Evolutionary conservation across 2,888 invertebrate genomes (phyloP), one percentile per base, ranked within the genome.

Genomic region (Drosophila basisetae): DNA sequence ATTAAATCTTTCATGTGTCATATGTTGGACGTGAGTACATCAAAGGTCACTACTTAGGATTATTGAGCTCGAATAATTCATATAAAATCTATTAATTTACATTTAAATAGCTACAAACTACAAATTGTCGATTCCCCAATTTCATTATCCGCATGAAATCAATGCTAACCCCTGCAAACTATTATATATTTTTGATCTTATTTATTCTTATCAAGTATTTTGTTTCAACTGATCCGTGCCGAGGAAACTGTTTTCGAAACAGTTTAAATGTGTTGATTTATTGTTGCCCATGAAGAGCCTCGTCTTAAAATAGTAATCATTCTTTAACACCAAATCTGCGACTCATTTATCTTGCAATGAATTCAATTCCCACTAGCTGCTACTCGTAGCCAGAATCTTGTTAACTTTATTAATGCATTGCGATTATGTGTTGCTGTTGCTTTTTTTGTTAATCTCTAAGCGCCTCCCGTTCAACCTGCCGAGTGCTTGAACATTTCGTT

Each of bases 371-470:
- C 50, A 16, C 2, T 11, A 50, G 10, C 28, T 50, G 50, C 16
- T 4, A 28, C 16, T 43, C 11, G 6, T 10, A 5, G 16, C 50
- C 18, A 50, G 9, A 18, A 16, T 28, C n/a, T 33, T 55, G 33
- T 35, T 56, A 35, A 4, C n/a, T 22, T n/a, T 41, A 33, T 56
- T 33, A 35, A 61, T 13, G 31, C 10, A 13, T 25, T 39, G 13
- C 22, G 30, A n/a, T 52, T 30, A 52, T 33, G 22, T 54, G 28
- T 49, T 54, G 22, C 55, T 31, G 53, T 31, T 49, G 30, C 25
- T 33, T 54, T 50, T 43, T 74, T 77, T 60, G 54, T 43, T 63
- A 35, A 50, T 33, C 55, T 43, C 22, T 11, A 25, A 18, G 2
- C 35, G 13, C 35, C 35, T 16, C 35, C 2, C 35, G 4, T 1